Base-by-base conservation (phyloP, 1,140 invertebrate species). In the Aphelinus atriplicis region DNA sequence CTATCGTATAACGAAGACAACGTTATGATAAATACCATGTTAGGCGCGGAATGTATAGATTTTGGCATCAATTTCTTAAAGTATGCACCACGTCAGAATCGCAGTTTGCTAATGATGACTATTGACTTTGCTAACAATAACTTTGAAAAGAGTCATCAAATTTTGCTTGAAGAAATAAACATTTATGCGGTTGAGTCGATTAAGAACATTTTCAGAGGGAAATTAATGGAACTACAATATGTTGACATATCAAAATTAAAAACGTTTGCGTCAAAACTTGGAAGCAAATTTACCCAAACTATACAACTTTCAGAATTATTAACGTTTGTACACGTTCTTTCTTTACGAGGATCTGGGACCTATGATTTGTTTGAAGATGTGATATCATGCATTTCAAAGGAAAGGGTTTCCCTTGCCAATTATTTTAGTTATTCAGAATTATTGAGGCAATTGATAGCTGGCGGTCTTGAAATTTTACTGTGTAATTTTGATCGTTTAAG, bases 11-110 rank as follows among this genome's bases (percentile, higher is more conserved):
- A 69, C 47, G 6, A 73, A 6, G 56, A 80, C 64, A 6, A 2
- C 3, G 62, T 71, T 45, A 65, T 71, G 53, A 26, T 83, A 7
- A n/a, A 70, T 26, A 47, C 50, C 9, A 76, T 84, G 53, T 55
- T 85, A 10, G 63, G 61, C 3, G 78, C 77, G 0, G 58, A 74
- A 56, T 78, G 78, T 62, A 46, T 68, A 0, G 73, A 79, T 66
- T 79, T 80, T 60, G 75, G 79, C 4, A 64, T 78, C 2, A 70
- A 66, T 63, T 80, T 85, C 73, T 60, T 84, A 62, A 77, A 80
- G 53, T 42, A 58, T 53, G 45, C 60, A 51, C 56, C 75, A 2
- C 5, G 47, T 3, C 2, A 72, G 46, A 69, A 72, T 63, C 65
- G 64, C 0, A 45, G n/a, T 6, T 43, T 76, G 1, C 7, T 76